Percentiles rank a stretch among this genome's conserved stretches.
Evolutionary conservation across 2,888 invertebrate genomes (phyloP).

Genomic region (Melitaea athalia): DNA sequence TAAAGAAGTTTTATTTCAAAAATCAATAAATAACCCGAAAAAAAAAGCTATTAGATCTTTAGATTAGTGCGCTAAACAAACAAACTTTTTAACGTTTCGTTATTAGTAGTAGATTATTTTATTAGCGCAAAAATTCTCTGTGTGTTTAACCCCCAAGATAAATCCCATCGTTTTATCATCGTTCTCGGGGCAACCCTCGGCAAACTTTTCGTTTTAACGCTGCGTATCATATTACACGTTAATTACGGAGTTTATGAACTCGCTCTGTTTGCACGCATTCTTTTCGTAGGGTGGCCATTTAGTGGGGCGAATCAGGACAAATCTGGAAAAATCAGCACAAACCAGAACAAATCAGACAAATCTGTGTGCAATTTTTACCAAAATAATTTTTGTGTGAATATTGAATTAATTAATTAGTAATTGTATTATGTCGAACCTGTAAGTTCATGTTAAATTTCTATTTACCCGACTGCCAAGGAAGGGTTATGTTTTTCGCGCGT

Average conservation of each 20-base stretch:
- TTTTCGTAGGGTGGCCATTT: constrained; percentile 2
- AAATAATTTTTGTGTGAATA: too few relatives aligned
- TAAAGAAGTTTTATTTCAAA: too few relatives aligned
- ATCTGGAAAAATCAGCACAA: neutral
- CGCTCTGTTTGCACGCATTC: constrained; percentile 8
- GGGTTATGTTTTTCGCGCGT: too few relatives aligned
- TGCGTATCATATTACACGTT: constrained; percentile 16
- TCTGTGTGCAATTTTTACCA: too few relatives aligned
- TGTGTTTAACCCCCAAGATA: constrained; percentile 1
- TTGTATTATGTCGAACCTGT: too few relatives aligned
- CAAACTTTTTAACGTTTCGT: neutral
- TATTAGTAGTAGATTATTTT: neutral
- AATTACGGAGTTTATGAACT: constrained; percentile 18
- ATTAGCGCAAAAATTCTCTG: neutral
- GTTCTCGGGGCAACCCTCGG: constrained; percentile 12
- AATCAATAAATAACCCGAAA: neutral
- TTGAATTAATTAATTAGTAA: too few relatives aligned
- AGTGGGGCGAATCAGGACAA: neutral
- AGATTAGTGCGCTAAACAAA: neutral
- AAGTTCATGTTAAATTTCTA: too few relatives aligned
- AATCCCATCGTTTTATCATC: neutral
- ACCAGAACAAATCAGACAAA: too few relatives aligned
- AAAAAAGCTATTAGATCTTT: too few relatives aligned
- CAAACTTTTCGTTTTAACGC: constrained; percentile 19
- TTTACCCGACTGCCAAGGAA: too few relatives aligned